phyloP scores from a whole-genome alignment of 2,797 vertebrate species.

The Fringilla coelebs region DNA sequence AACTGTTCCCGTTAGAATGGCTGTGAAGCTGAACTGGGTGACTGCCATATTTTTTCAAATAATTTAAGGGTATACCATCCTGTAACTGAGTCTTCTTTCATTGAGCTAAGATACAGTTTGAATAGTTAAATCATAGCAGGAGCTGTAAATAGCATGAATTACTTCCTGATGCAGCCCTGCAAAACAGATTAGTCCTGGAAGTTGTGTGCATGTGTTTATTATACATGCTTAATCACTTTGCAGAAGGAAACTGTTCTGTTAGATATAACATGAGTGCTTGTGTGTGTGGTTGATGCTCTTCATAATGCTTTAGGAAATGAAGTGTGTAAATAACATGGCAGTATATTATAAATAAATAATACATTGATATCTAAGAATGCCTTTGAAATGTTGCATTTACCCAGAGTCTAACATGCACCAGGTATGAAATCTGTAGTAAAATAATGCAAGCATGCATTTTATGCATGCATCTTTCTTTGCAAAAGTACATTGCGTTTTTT shows the following conservation, averaged over 20 bases:
- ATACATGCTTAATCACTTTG: neutral
- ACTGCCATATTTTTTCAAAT: neutral
- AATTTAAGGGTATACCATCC: neutral
- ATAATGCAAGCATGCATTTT: neutral
- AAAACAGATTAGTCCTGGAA: neutral
- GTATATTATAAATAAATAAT: neutral
- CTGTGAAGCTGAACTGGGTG: neutral
- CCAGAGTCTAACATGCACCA: neutral
- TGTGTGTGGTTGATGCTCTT: neutral
- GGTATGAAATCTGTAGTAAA: neutral
- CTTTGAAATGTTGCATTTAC: neutral
- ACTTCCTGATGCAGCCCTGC: neutral
- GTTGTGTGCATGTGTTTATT: neutral
- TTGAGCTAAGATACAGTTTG: neutral
- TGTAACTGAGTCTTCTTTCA: neutral
- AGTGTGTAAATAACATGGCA: neutral
- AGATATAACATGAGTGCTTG: neutral
- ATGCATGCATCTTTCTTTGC: neutral
- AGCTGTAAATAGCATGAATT: neutral
- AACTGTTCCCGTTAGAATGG: neutral
- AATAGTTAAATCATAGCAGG: neutral
- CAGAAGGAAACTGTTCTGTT: neutral
- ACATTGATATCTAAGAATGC: neutral
- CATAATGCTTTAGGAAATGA: rapidly evolving
- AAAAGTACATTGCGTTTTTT: neutral